Base-by-base conservation (phyloP, 2,113 vertebrate genomes). In the Eulemur rufifrons region DNA sequence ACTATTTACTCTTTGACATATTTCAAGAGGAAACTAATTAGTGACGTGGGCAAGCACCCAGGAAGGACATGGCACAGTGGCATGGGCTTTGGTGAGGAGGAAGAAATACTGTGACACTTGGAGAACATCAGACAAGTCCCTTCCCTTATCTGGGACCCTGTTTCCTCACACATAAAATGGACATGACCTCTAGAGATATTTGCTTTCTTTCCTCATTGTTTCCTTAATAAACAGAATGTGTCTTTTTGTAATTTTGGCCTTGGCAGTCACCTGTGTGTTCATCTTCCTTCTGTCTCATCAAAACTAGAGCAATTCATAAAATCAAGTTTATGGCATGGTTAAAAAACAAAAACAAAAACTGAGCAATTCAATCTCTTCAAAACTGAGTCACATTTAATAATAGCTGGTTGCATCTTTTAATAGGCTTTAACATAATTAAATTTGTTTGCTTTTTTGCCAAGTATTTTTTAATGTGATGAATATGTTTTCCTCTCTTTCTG, bases 341-440 rank as follows among this genome's bases (percentile, higher is more conserved):
- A 11, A 29, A 63, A 63, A 27, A 42, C 42, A 27, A 63, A 25
- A 27, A 8, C 56, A 8, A 23, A 59, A 59, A 63, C 59, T 63
- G 61, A 88, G 34, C 47, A 87, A 86, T 47, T 77, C 85, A 90
- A 25, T 27, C 25, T 85, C 81, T 93, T 96, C 45, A 94, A 76
- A 90, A 74, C 37, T 68, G 87, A 95, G 69, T 92, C 73, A 90
- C 17, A 69, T 37, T 85, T 93, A 77, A 42, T 54, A 94, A 87
- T 45, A 89, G 81, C 52, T 25, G 20, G 71, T 52, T 73, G 34
- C 42, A 86, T 80, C 63, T 96, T 97, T 86, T 81, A 95, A 86
- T 80, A 88, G 77, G 66, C 18, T 59, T 39, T 50, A 76, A 37
- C 39, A 37, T 59, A 94, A 88, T 91, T 76, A 82, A 59, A 63